Evolutionary conservation across 2,888 invertebrate species (phyloP).

Genomic region (Sinotaia quadrata): DNA sequence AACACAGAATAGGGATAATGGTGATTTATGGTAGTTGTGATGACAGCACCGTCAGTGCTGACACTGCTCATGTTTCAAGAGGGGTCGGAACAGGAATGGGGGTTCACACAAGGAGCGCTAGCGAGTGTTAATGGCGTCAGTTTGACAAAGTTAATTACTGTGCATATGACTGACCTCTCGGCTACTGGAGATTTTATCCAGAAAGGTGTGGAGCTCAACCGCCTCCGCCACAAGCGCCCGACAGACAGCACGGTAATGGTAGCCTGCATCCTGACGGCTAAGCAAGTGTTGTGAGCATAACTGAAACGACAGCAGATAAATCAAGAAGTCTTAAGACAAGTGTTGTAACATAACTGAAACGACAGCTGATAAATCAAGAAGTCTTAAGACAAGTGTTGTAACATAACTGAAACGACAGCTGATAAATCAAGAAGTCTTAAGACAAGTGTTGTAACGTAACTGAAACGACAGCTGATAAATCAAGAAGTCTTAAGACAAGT

Average conservation of each 20-base stretch:
- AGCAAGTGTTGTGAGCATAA: slow-evolving; percentile 63
- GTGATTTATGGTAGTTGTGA: no score
- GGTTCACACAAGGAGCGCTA: no score
- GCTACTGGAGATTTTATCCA: slow-evolving; percentile 85
- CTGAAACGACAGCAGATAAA: slow-evolving; percentile 62
- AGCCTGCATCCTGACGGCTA: slow-evolving; percentile 76
- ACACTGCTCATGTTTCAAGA: no score
- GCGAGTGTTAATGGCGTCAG: no score
- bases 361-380: background rate
- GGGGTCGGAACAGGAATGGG: no score
- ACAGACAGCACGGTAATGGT: slow-evolving; percentile 92
- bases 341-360: background rate
- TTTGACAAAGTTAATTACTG: no score
- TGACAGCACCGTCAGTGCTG: no score
- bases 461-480: no score
- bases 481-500: no score
- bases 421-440: background rate
- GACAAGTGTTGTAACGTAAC: no score
- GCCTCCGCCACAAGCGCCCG: slow-evolving; percentile 93
- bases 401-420: no score
- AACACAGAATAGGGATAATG: no score
- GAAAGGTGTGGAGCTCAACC: slow-evolving; percentile 89
- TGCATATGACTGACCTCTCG: slow-evolving; percentile 75
- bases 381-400: background rate
- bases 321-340: background rate